phyloP scores from a whole-genome alignment of 2,113 vertebrate species.

The Clarias gariepinus region DNA sequence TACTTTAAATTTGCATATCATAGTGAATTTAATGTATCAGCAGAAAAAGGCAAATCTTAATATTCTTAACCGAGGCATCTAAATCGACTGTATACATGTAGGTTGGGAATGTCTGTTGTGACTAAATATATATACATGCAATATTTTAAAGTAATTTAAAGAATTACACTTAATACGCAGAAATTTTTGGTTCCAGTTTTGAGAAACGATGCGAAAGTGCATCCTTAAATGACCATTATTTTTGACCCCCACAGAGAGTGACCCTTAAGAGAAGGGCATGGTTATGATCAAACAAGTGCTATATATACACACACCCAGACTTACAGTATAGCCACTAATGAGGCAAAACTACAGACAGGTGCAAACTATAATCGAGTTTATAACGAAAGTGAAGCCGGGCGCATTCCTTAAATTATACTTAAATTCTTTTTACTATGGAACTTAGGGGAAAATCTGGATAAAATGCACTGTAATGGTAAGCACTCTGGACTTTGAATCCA shows the following conservation, averaged over 20 bases:
- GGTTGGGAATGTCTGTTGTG: background rate
- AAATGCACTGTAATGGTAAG: too few species aligned
- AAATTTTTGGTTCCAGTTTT: background rate
- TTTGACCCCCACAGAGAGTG: background rate
- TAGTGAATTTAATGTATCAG: background rate
- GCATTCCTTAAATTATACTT: background rate
- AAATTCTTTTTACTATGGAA: background rate
- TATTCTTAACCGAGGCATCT: background rate
- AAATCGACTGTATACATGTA: background rate
- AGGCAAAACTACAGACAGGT: background rate
- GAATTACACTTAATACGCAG: background rate
- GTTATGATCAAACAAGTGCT: background rate
- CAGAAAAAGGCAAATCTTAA: background rate
- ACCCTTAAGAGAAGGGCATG: background rate
- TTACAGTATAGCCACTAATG: background rate
- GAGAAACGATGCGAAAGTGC: background rate
- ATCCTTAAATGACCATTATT: slow-evolving; percentile 2
- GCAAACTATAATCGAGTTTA: background rate
- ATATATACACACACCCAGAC: slow-evolving; percentile 1
- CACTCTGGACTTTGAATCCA: too few species aligned
- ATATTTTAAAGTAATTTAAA: background rate
- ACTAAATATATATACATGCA: background rate
- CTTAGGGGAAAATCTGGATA: background rate
- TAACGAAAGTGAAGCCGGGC: background rate
- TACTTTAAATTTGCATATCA: background rate